Evolutionary conservation across 2,888 invertebrate species (phyloP), one percentile per base, ranked within the genome.

Genomic region (Nomada lathburiana): DNA sequence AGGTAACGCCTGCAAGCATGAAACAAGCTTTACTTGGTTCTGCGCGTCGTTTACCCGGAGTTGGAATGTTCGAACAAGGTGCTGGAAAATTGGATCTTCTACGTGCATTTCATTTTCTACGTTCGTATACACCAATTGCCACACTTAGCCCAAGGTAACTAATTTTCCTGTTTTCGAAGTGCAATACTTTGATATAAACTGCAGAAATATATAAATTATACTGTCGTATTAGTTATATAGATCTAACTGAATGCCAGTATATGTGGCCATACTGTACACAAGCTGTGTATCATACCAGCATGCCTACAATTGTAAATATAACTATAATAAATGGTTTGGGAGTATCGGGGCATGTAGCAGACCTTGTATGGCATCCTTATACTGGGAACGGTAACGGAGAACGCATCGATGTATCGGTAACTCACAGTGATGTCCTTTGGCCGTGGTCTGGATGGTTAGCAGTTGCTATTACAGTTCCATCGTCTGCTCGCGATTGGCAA

Each of bases 201-300:
- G 16, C 13, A 29, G 29, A 59, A 16, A 63, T 75, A 3, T 29
- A 50, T 77, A 73, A 70, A 76, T 44, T 95, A 96, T 69, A 44
- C 44, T 36, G 11, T 64, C 16, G 23, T 50, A 94, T 93, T 96
- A 97, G 97, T 87, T 98, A 98, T 93, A 96, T 99, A 86, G 99
- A 99, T 94, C 95, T 98, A 85, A 98, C 98, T 0, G 98, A 99
- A 92, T 98, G 98, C 90, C 98, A 98, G 87, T 99, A 99, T 94
- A 98, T 99, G 98, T 99, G 99, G 99, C 99, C 99, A 0, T 99
- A 99, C 91, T 99, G 98, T 93, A 98, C 98, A 0, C 99, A 99
- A 94, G 98, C 99, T 0, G 94, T 99, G 60, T 99, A 98, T 94
- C 96, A 97, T 93, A 97, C 97, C 80, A 97, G 96, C 55, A 96